Conservation (phyloP, 2,888 invertebrate genomes). For the Callimorpha dominula region DNA sequence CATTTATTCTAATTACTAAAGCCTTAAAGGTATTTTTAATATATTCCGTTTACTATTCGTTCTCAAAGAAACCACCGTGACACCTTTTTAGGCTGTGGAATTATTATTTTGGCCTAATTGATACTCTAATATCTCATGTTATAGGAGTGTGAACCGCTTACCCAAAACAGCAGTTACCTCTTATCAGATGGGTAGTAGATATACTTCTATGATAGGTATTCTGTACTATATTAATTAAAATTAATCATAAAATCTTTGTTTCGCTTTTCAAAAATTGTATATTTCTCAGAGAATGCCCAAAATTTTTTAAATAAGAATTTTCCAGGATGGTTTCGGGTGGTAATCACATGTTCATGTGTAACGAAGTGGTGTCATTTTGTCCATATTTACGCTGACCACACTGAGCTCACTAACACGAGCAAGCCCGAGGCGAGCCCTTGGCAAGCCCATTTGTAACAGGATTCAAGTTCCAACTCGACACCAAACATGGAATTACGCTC, state of each 20-base stretch:
- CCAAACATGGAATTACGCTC: constrained; percentile 46
- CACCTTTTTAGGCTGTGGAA: too few relatives aligned
- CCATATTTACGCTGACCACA: constrained; percentile 26
- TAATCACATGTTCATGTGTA: constrained; percentile 36
- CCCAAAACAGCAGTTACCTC: too few relatives aligned
- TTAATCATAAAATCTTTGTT: neutral
- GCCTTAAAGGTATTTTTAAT: neutral
- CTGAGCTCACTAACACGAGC: constrained; percentile 26
- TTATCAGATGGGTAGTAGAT: too few relatives aligned
- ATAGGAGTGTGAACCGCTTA: too few relatives aligned
- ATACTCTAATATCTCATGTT: too few relatives aligned
- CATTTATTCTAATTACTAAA: neutral
- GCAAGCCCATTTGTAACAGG: constrained; percentile 58
- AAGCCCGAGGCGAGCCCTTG: constrained; percentile 39
- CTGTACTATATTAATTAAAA: too few relatives aligned
- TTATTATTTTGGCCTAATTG: too few relatives aligned
- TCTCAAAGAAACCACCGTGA: too few relatives aligned
- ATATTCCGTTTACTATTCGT: too few relatives aligned
- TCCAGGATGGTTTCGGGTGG: neutral
- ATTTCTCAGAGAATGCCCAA: neutral
- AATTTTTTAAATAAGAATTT: neutral
- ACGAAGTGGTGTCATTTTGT: constrained; percentile 60
- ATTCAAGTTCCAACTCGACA: constrained; percentile 43
- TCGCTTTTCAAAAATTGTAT: neutral
- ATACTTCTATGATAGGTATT: too few relatives aligned